These are phyloP conservation scores for Geotrypetes seraphini DNA, from an alignment of 2,797 vertebrate species.

Conservation along the genomic window DNA sequence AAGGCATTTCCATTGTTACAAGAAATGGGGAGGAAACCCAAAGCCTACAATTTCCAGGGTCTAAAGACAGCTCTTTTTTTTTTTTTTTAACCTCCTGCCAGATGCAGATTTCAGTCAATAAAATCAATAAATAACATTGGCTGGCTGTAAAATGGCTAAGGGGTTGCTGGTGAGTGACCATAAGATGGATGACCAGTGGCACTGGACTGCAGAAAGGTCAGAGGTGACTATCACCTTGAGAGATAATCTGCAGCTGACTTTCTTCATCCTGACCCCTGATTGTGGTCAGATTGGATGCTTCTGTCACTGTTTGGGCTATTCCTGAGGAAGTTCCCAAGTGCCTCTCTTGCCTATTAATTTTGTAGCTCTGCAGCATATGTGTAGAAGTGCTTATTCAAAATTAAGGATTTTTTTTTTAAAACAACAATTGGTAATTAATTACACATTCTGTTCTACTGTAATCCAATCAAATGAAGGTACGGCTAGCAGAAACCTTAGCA, in stretches of 20 bases:
- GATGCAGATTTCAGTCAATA: slow-evolving; percentile 44
- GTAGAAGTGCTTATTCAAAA: neutral
- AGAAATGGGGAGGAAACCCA: too few relatives aligned
- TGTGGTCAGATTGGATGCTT: slow-evolving; percentile 2
- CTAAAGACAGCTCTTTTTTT: neutral
- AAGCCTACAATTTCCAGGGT: neutral
- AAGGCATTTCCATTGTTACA: too few relatives aligned
- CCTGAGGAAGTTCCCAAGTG: neutral
- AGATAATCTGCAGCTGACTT: slow-evolving; percentile 40
- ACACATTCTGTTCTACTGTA: neutral
- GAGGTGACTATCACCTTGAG: slow-evolving; percentile 51
- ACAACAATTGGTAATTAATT: neutral
- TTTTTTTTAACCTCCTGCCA: slow-evolving; percentile 10
- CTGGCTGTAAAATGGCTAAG: slow-evolving; percentile 38
- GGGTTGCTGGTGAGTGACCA: slow-evolving; percentile 32
- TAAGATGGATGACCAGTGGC: slow-evolving; percentile 48
- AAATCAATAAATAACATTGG: slow-evolving; percentile 51
- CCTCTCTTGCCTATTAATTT: neutral
- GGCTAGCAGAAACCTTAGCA: too few relatives aligned
- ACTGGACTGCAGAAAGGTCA: slow-evolving; percentile 43
- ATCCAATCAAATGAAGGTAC: too few relatives aligned
- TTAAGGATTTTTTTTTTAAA: too few relatives aligned
- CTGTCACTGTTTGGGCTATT: slow-evolving; percentile 1
- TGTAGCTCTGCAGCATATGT: neutral
- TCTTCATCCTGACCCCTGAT: slow-evolving; percentile 5